Base-by-base conservation (phyloP, 2,797 vertebrate genomes). In the Darevskia mixta region DNA sequence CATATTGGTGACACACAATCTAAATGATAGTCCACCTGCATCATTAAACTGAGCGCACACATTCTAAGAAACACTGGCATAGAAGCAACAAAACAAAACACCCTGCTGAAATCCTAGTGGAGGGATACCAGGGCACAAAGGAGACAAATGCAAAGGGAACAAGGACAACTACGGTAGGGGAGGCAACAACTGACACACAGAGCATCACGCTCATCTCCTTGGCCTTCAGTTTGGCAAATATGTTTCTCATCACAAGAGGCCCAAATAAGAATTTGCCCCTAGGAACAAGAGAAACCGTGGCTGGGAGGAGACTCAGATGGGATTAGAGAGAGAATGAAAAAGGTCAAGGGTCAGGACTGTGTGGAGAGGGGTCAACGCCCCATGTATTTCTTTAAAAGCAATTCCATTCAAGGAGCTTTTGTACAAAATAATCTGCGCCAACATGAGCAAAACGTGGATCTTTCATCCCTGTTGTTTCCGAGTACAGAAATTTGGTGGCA, bases 251-350 rank as follows among this genome's bases (percentile, higher is more conserved):
- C 87, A 90, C 85, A 79, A 90, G 92, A 92, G 93, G 91, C 87
- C 85, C 45, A 83, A 88, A 88, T 89, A 95, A 94, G 95, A 95
- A 92, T 87, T 92, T 89, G 93, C 93, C 89, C 84, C 90, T 78
- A 88, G 94, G 93, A 94, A 95, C 73, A 87, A 91, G 38, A 92
- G 95, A 94, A 90, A 92, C 87, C 84, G 86, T 86, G 86, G 87
- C 86, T 89, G 87, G 95, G 95, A 94, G 94, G 94, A 90, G 91
- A 92, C 92, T 95, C 92, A 90, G 91, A 93, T 92, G 84, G 93
- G 90, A 90, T 93, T 91, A 88, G 0, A 87, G 89, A 88, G 80
- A 88, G 86, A 92, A 95, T 90, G 55, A 93, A 91, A 92, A 93
- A 85, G 79, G 92, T 90, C 95, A 91, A 23, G 90, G 86, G 73